Base-by-base conservation (phyloP, 1,140 invertebrate species). In the Neodiprion pinetum region DNA sequence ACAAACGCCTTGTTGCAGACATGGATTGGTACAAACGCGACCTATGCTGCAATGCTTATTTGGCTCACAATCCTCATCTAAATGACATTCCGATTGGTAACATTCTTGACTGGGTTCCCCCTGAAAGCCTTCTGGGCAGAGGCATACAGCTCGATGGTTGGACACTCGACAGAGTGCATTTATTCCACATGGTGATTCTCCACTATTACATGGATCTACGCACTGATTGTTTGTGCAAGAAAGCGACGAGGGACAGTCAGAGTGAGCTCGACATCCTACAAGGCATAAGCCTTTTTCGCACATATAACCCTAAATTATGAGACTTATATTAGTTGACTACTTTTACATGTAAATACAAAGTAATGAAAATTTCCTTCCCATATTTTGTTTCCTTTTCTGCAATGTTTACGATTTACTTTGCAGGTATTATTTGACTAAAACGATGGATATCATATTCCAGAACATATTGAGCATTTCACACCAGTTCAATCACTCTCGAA, bases 11-110 rank as follows among this genome's bases (percentile, higher is more conserved):
- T 91, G 89, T 79, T 94, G 92, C 28, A 94, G 80, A 82, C 96
- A 98, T 4, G 96, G 95, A 89, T 97, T 96, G 70, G 92, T 93
- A 81, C 96, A 98, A 71, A 92, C 92, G 11, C 93, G 91, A 73
- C 93, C 92, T 5, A 88, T 84, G 83, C 91, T 91, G 83, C 96
- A 97, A 75, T 90, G 90, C 85, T 97, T 96, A 79, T 93, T 94
- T 1, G 89, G 79, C 68, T 93, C 93, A 83, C 96, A 98, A 78
- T 97, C 96, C 1, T 91, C 87, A 82, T 97, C 93, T 40, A 89
- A 87, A 61, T 91, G 89, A 78, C 96, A 98, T 85, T 96, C 94
- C 74, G 93, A 92, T 77, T 93, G 90, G 76, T 92, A 91, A 83
- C 94, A 96, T 81, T 92, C 91, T 79, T 91, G 92, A 69, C 90